Percentiles rank a stretch among this genome's conserved stretches.
These are phyloP conservation scores for Epinephelus awoara DNA, from an alignment of 2,797 vertebrate species.

Conservation along the genomic window DNA sequence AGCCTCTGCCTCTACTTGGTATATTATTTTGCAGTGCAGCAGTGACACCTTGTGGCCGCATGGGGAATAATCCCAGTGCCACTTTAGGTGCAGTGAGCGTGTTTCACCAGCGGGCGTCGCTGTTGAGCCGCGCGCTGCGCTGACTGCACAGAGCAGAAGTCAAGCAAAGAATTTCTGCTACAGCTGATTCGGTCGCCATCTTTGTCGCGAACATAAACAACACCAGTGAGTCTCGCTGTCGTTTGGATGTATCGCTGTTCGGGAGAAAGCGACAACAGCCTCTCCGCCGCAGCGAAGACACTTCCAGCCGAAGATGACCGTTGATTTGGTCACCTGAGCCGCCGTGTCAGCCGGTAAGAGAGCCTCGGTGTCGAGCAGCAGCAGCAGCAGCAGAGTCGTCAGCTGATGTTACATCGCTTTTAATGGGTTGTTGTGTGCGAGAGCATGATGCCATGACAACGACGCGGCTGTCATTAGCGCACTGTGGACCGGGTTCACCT, in stretches of 20 bases:
- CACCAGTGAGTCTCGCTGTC: slow-evolving; percentile 46
- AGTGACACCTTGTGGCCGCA: slow-evolving; percentile 48
- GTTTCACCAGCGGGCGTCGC: slow-evolving; percentile 44
- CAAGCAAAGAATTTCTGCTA: slow-evolving; percentile 61
- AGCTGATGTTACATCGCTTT: slow-evolving; percentile 35
- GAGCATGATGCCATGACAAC: slow-evolving; percentile 81
- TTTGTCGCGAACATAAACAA: slow-evolving; percentile 83
- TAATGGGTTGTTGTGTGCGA: slow-evolving; percentile 34
- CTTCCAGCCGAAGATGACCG: slow-evolving; percentile 31
- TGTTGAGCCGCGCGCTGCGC: slow-evolving; percentile 8
- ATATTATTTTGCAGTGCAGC: neutral
- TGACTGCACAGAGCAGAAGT: slow-evolving; percentile 55
- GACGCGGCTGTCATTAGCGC: slow-evolving; percentile 47
- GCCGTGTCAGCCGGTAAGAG: slow-evolving; percentile 59
- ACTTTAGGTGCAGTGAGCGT: neutral
- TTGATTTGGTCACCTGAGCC: slow-evolving; percentile 55
- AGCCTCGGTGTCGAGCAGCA: neutral
- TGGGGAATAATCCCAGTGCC: accelerated
- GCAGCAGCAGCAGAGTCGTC: slow-evolving; percentile 20
- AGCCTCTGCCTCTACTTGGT: accelerated
- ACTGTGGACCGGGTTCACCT: neutral
- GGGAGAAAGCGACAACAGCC: neutral
- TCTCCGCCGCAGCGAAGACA: neutral
- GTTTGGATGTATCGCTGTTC: neutral
- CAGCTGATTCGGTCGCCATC: slow-evolving; percentile 84